Conservation (phyloP, 2,888 invertebrate species). For the Cyclophora punctaria region DNA sequence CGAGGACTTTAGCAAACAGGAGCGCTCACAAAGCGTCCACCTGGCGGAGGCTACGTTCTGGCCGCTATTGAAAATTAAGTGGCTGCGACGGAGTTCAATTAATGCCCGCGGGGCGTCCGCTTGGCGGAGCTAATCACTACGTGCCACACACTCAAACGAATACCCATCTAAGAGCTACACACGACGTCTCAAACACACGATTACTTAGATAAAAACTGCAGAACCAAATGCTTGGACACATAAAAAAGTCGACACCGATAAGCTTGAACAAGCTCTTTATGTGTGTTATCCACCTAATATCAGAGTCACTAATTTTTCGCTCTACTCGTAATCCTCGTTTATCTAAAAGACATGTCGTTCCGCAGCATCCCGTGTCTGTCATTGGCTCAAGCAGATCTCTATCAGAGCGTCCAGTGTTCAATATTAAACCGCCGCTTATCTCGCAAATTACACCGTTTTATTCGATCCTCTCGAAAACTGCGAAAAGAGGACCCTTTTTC, state of each 20-base stretch:
- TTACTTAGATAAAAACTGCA: too few relatives aligned
- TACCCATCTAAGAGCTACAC: too few relatives aligned
- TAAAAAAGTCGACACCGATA: too few relatives aligned
- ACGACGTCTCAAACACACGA: too few relatives aligned
- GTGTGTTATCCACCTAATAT: background rate
- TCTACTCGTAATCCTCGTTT: conserved; percentile 18
- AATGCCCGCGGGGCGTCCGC: conserved; percentile 42
- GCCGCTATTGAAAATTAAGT: conserved; percentile 59
- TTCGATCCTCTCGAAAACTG: conserved; percentile 54
- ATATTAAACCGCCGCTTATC: conserved; percentile 56
- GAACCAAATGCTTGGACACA: too few relatives aligned
- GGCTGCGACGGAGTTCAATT: conserved; percentile 52
- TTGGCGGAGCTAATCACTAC: conserved; percentile 11
- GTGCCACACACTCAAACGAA: too few relatives aligned
- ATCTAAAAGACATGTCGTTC: conserved; percentile 24
- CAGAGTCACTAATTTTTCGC: conserved; percentile 17
- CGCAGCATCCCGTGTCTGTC: conserved; percentile 24
- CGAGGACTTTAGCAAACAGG: conserved; percentile 69
- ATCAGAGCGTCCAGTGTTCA: conserved; percentile 38
- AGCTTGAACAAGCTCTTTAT: conserved; percentile 1
- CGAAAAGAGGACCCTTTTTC: conserved; percentile 46
- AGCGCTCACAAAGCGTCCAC: conserved; percentile 64
- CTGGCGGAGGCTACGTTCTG: conserved; percentile 42
- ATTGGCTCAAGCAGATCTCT: conserved; percentile 39
- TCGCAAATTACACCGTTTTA: conserved; percentile 63